Evolutionary conservation across 2,888 invertebrate genomes (phyloP), one percentile per base, ranked within the genome.

Genomic region (Drosophila austrosaltans): DNA sequence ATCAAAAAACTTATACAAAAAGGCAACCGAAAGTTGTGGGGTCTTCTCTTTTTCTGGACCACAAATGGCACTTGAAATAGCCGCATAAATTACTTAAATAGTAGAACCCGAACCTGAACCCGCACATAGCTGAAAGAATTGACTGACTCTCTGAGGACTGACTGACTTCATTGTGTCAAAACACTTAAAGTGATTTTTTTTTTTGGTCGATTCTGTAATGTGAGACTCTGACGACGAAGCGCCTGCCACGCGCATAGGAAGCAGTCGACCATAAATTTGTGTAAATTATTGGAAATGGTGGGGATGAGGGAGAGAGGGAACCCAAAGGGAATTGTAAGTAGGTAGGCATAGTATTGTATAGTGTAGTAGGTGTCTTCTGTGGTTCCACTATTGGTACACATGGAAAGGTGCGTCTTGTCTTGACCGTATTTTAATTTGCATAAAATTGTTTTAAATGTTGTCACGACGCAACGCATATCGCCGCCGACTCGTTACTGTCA

Each of bases 401-500:
- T 4, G 36, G 48, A 48, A 63, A 61, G 83, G 89, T 79, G 87
- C 81, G 83, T 78, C 81, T 58, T 40, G 32, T 64, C 10, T 59
- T 71, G 89, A 87, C 69, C 87, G 75, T 76, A 72, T 79, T 85
- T 84, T 78, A 89, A 86, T 86, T 86, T 86, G 86, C 89, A 86
- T 86, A 86, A 86, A 89, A 85, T 85, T 85, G 85, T 87, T 86
- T 83, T 89, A 89, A 85, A 86, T 86, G 89, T 87, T 89, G 85
- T 85, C 82, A 84, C 81, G 72, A 71, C 67, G 75, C 10, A 48
- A 63, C 73, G 25, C 10, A 48, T 71, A 67, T 66, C 67, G 67
- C 73, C 75, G 79, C 71, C 81, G 75, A 82, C 81, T 87, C 86
- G 91, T 91, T 88, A 91, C 91, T 90, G 89, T 90, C 90, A 89